These are phyloP conservation scores for Podocnemis expansa DNA, from an alignment of 2,113 vertebrate genomes.

Conservation along the genomic window DNA sequence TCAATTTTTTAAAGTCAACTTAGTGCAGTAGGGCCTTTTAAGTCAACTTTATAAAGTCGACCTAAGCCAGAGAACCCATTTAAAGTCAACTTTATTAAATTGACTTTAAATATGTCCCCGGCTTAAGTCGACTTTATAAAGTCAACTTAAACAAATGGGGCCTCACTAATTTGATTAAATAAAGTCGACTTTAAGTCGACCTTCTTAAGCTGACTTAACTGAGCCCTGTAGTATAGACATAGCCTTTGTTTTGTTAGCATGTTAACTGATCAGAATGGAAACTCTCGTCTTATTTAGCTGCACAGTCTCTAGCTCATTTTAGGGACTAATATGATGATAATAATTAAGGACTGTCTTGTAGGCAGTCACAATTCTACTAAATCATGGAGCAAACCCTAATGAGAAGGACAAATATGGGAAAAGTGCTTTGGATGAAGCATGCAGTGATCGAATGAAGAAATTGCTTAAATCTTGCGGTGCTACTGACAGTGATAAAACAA, in stretches of 20 bases:
- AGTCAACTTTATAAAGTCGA: too few relatives aligned
- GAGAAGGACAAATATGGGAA: conserved; percentile 70
- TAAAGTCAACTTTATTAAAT: too few relatives aligned
- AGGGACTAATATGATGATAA: neutral
- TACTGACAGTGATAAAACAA: neutral
- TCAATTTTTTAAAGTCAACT: too few relatives aligned
- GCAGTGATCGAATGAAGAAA: conserved; percentile 73
- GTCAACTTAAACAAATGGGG: too few relatives aligned
- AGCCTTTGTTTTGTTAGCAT: neutral
- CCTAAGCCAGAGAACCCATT: too few relatives aligned
- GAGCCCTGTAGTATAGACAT: too few relatives aligned
- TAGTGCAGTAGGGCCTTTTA: too few relatives aligned
- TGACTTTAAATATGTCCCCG: too few relatives aligned
- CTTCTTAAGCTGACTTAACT: too few relatives aligned
- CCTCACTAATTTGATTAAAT: too few relatives aligned
- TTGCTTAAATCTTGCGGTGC: conserved; percentile 73
- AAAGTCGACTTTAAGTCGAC: too few relatives aligned
- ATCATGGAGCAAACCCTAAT: conserved; percentile 80
- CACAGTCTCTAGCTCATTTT: neutral
- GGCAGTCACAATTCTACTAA: conserved; percentile 81
- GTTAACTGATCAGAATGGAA: neutral
- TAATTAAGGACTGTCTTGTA: conserved; percentile 62
- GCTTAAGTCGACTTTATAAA: too few relatives aligned
- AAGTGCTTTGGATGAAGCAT: conserved; percentile 77
- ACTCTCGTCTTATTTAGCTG: neutral